A percentile compares a stretch with the other conserved stretches of the same genome.
These are phyloP conservation scores for Epinephelus coioides DNA, from an alignment of 2,797 vertebrate genomes.

Conservation along the genomic window DNA sequence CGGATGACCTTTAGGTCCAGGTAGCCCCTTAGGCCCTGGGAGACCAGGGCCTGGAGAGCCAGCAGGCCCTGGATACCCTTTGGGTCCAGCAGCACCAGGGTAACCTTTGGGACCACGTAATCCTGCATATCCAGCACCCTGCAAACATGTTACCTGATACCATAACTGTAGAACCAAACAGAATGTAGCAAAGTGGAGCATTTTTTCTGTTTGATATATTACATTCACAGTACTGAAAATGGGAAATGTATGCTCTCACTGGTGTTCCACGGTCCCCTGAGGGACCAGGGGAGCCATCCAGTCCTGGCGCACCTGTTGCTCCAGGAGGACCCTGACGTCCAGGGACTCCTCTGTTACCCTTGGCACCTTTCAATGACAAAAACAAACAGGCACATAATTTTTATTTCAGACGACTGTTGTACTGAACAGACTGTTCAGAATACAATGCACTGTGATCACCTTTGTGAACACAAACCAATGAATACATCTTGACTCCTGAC, in stretches of 20 bases:
- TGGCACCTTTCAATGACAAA: constrained; percentile 63
- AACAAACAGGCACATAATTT: background rate
- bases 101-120: constrained; percentile 69
- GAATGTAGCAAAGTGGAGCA: background rate
- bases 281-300: constrained; percentile 55
- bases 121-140: constrained; percentile 55
- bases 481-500: background rate
- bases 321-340: constrained; percentile 65
- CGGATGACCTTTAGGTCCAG: constrained; percentile 66
- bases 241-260: constrained; percentile 53
- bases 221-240: background rate
- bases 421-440: background rate
- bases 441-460: background rate
- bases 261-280: constrained; percentile 71
- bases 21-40: constrained; percentile 58
- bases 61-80: constrained; percentile 63
- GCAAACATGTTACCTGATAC: constrained; percentile 5
- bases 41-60: constrained; percentile 60
- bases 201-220: background rate
- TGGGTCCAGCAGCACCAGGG: constrained; percentile 63
- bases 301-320: constrained; percentile 57
- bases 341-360: constrained; percentile 64
- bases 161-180: background rate
- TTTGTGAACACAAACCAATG: background rate
- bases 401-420: too few relatives aligned